Evolutionary conservation across 2,888 invertebrate species (phyloP), one percentile per base, ranked within the genome.

Genomic region (Spisula solida): DNA sequence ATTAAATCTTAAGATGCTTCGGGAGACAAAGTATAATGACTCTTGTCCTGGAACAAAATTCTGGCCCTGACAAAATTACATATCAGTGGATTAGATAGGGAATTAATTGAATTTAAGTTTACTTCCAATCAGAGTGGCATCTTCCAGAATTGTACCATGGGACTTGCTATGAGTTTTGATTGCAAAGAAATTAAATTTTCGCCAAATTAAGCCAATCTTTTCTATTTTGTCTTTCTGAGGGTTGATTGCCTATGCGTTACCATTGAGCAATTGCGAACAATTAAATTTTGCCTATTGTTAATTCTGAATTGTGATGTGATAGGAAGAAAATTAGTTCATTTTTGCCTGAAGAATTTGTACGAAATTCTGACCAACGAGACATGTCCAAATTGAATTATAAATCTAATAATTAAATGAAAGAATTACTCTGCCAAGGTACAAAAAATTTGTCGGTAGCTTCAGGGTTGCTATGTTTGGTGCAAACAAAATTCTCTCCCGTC

Each of bases 101-200:
- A 82, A 90, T 90, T 89, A 89, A 91, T 91, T 87, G 78, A 87
- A 91, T 91, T 91, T 88, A 89, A 91, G 91, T 91, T 89, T 91
- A 91, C 87, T 85, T 85, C 85, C 87, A 91, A 89, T 88, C 91
- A 86, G 80, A 1, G 25, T 78, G 70, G 66, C 85, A 51, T 87
- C 81, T 81, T 75, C 66, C 34, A 29, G 81, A 83, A 85, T 86
- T 85, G 85, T 89, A 86, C 91, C 89, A 34, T 31, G 86, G 87
- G 88, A 91, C 91, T 89, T 91, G 91, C 91, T 84, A 81, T 88
- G 88, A 88, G 89, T 91, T 89, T 89, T 91, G 91, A 91, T 91
- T 89, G 87, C 88, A 60, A 60, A 81, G 84, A 89, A 91, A 91
- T 89, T 90, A 85, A 88, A 89, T 91, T 90, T 88, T 89, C 88